phyloP scores from a whole-genome alignment of 1,140 invertebrate genomes.

The Heterodera schachtii region DNA sequence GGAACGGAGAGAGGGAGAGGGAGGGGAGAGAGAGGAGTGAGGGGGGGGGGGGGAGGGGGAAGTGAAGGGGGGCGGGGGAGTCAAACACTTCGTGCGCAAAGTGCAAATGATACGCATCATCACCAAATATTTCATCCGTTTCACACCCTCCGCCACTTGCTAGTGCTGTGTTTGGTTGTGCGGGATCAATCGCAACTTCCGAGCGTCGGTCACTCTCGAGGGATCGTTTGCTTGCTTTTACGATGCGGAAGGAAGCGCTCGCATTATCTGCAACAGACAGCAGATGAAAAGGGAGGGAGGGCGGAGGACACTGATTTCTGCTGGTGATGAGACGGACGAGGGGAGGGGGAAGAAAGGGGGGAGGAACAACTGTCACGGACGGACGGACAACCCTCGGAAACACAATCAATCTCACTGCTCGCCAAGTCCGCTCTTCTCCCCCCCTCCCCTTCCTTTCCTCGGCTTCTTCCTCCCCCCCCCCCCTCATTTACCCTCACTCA shows the following conservation, averaged over 20 bases:
- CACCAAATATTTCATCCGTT: too few species aligned
- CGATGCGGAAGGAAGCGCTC: background rate
- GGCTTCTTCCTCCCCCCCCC: background rate
- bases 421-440: background rate
- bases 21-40: background rate
- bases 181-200: background rate
- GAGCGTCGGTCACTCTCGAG: background rate
- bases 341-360: too few species aligned
- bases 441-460: too few species aligned
- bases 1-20: slow-evolving; percentile 3
- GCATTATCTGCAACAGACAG: background rate
- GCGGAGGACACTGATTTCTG: background rate
- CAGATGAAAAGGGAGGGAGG: too few species aligned
- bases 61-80: background rate
- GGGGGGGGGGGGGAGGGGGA: background rate
- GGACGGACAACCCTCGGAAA: background rate
- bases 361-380: background rate
- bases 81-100: background rate
- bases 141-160: too few species aligned
- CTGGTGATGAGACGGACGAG: background rate
- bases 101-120: too few species aligned
- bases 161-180: background rate
- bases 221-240: background rate
- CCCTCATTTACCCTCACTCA: background rate
- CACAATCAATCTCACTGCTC: background rate